Base-by-base conservation (phyloP, 1,140 invertebrate genomes). In the Brachionus rubens region DNA sequence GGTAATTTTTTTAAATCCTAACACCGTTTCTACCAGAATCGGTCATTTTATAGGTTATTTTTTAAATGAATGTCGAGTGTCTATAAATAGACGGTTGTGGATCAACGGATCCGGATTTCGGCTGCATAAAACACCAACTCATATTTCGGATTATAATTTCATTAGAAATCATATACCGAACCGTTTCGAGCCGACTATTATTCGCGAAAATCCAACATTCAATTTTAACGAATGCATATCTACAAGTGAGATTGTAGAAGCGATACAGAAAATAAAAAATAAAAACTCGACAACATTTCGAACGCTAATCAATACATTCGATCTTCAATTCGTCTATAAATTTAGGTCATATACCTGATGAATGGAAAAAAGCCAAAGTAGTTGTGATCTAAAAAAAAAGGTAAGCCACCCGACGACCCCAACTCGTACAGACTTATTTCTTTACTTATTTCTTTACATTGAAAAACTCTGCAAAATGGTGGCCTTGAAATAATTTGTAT, bases 341-440 rank as follows among this genome's bases (percentile, higher is more conserved):
- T 30, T 33, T 41, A 56, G 72, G 72, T 54, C 26, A 76, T 62
- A 30, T 76, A 24, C 77, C 78, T 24, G n/a, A 24, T 26, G 33
- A 28, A 7, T 79, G 78, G 78, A 77, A 56, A 70, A 36, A 50
- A 19, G 77, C 79, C 0, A 56, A n/a, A 2, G 41, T 67, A n/a
- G 43, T 78, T 4, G 70, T 77, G 9, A 75, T 79, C 19, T 48
- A 48, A 21, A 79, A 79, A n/a, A 46, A 54, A 75, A 30, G 77
- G 54, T 0, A 79, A 79, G 65, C 21, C 59, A 26, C 30, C 62
- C 1, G 4, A 41, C 2, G 21, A 78, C n/a, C 75, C 75, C 0
- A 19, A 1, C 0, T 75, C 30, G 4, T 79, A 79, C 30, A 19
- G 78, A 16, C 78, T 77, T 5, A 78, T 79, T 19, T 40, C 16